phyloP scores from a whole-genome alignment of 2,113 vertebrate genomes.

The Sterna hirundo region DNA sequence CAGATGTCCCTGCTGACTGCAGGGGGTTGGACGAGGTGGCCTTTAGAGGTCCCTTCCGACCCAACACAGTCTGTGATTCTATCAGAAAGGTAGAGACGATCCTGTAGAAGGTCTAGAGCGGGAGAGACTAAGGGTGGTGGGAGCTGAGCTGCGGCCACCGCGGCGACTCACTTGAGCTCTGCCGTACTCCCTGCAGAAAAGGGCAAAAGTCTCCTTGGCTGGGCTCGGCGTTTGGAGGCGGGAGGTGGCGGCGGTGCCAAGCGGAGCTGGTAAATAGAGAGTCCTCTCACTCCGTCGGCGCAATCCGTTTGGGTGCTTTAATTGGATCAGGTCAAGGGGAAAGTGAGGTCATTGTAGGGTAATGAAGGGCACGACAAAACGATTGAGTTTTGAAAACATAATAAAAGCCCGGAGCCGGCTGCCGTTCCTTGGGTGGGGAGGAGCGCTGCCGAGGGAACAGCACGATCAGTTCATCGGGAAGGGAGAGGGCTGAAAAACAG shows the following conservation, averaged over 20 bases:
- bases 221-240: background rate
- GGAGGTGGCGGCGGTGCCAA: background rate
- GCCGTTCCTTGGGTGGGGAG: background rate
- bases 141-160: background rate
- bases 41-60: background rate
- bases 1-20: background rate
- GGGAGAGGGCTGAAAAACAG: background rate
- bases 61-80: background rate
- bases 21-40: background rate
- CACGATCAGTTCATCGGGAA: fast-evolving
- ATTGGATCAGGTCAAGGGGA: background rate
- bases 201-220: background rate
- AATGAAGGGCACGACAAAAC: background rate
- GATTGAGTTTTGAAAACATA: background rate
- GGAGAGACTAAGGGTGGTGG: background rate
- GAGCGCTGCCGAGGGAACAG: background rate
- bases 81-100: background rate
- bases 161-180: background rate
- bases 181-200: background rate
- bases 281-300: fast-evolving
- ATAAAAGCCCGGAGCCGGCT: background rate
- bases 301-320: background rate
- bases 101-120: background rate
- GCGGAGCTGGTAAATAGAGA: background rate
- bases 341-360: background rate